phyloP scores from a whole-genome alignment of 2,797 vertebrate genomes.

The Poecilia velifera region DNA sequence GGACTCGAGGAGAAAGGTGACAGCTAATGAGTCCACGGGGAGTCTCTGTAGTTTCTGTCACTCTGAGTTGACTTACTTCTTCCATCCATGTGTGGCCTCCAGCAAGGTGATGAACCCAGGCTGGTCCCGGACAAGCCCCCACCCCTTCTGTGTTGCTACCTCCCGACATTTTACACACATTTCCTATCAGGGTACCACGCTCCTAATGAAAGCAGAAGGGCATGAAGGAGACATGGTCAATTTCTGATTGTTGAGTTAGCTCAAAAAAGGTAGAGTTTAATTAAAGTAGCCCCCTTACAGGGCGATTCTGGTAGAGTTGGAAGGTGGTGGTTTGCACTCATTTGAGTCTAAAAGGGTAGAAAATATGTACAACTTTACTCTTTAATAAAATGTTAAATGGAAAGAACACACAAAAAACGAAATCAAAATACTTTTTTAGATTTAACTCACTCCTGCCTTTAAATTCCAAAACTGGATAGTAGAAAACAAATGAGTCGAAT shows the following conservation, averaged over 20 bases:
- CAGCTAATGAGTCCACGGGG: constrained; percentile 66
- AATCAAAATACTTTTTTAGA: not conserved
- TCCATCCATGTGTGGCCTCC: constrained; percentile 69
- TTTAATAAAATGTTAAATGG: not conserved
- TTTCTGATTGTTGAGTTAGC: constrained; percentile 53
- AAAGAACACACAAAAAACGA: too few species aligned
- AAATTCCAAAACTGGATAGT: not conserved
- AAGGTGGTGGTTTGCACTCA: not conserved
- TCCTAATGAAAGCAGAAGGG: constrained; percentile 88
- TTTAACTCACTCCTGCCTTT: not conserved
- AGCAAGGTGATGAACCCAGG: constrained; percentile 83
- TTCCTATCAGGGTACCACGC: constrained; percentile 48
- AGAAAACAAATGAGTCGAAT: not conserved
- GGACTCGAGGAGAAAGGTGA: constrained; percentile 67
- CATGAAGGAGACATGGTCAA: constrained; percentile 85
- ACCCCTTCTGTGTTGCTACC: constrained; percentile 25
- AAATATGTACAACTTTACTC: not conserved
- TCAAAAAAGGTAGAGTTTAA: constrained; percentile 19
- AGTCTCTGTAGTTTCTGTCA: constrained; percentile 16
- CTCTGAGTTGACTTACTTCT: constrained; percentile 63
- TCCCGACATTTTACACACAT: constrained; percentile 31
- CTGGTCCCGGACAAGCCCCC: constrained; percentile 25
- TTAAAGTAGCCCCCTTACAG: not conserved
- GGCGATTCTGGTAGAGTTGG: not conserved
- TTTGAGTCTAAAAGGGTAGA: not conserved